Conservation (phyloP, 2,888 invertebrate genomes). For the Lymantria monacha region DNA sequence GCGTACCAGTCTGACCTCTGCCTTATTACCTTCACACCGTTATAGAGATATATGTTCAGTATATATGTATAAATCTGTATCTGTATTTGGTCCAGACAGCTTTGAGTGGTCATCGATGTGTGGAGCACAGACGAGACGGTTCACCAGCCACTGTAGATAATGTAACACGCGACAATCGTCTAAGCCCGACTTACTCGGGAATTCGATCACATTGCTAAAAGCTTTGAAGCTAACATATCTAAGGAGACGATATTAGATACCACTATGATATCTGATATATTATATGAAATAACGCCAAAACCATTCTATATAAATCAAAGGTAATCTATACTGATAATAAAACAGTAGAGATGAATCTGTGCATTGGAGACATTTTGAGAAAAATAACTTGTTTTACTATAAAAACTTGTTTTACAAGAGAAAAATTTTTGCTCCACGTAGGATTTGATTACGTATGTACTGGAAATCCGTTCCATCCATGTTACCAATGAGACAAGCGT, state of each 20-base stretch:
- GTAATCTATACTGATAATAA: too few species aligned
- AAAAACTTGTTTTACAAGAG: too few species aligned
- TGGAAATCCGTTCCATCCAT: too few species aligned
- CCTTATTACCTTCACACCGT: too few species aligned
- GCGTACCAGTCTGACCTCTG: too few species aligned
- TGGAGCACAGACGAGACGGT: slow-evolving; percentile 13
- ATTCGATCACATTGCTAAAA: not conserved
- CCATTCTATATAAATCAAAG: too few species aligned
- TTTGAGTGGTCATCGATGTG: slow-evolving; percentile 3
- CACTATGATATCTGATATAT: not conserved
- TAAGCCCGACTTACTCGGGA: not conserved
- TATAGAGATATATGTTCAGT: not conserved
- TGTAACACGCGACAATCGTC: slow-evolving; percentile 3
- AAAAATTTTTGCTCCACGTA: too few species aligned
- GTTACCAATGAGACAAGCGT: too few species aligned
- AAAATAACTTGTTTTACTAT: too few species aligned
- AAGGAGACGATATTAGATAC: not conserved
- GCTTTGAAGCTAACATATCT: not conserved
- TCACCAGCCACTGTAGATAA: slow-evolving; percentile 21
- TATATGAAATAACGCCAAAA: not conserved
- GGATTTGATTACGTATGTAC: too few species aligned
- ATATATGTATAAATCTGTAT: not conserved
- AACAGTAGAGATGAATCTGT: too few species aligned
- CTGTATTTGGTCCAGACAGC: slow-evolving; percentile 1
- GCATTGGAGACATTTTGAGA: too few species aligned